phyloP scores from a whole-genome alignment of 1,140 invertebrate genomes.

The Goniozus legneri region DNA sequence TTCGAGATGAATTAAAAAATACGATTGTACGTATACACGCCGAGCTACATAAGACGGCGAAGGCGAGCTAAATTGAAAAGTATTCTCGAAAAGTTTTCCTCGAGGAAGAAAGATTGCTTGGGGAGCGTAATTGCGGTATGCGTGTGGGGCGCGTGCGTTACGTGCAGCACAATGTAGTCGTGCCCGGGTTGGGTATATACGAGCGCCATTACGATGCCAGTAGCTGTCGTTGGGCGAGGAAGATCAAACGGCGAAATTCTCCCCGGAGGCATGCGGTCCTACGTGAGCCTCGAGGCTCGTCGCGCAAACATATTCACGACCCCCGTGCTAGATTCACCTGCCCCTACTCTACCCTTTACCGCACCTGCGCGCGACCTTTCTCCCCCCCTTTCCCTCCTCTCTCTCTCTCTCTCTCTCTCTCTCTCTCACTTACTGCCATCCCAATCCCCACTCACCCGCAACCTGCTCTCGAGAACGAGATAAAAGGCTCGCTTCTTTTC shows the following conservation, averaged over 20 bases:
- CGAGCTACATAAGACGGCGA: too few species aligned
- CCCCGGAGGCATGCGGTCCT: constrained; percentile 22
- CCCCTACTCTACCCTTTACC: background rate
- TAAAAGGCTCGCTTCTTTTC: background rate
- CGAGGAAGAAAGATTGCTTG: too few species aligned
- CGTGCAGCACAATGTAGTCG: too few species aligned
- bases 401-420: background rate
- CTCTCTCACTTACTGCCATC: background rate
- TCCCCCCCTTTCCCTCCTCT: background rate
- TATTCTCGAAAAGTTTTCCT: too few species aligned
- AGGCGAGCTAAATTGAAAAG: too few species aligned
- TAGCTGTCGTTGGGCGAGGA: constrained; percentile 22
- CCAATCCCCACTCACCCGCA: constrained; percentile 8
- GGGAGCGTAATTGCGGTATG: too few species aligned
- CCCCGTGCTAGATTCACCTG: background rate
- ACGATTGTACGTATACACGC: too few species aligned
- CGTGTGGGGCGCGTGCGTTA: too few species aligned
- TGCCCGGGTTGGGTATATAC: too few species aligned
- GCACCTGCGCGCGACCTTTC: background rate
- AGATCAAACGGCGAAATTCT: constrained; percentile 31
- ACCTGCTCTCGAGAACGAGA: background rate
- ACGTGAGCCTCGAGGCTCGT: too few species aligned
- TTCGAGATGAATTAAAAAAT: too few species aligned
- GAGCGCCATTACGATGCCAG: background rate
- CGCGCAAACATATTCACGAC: background rate